Evolutionary conservation across 2,113 vertebrate species (phyloP), one percentile per base, ranked within the genome.

Genomic region (Columba livia): DNA sequence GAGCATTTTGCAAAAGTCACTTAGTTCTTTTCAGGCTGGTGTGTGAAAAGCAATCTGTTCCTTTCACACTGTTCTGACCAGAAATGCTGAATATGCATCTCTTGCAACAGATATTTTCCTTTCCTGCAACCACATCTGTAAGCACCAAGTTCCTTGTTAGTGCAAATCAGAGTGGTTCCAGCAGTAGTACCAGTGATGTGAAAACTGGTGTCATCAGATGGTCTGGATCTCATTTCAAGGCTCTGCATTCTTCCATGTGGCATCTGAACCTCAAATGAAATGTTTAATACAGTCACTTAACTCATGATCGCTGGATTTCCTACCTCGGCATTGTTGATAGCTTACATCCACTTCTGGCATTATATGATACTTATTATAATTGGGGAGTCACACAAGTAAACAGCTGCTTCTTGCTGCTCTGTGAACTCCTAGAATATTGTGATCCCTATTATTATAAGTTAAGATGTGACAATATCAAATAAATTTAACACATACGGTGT

Each of bases 241-340:
- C 61, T 75, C 31, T 64, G 6, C 13, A 31, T 28, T 79, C 85
- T 82, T 92, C 57, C 44, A 18, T 9, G 16, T 72, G 38, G 65
- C 53, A 86, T 61, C 65, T 58, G 53, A 87, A 69, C 69, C 65
- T 85, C 58, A 40, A 85, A 67, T 50, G 48, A 90, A 89, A 74
- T 19, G 32, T 87, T 92, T 77, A 29, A 64, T 32, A 36, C 4
- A n/a, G 26, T 42, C 65, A 31, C 40, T 86, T 83, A 53, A 54
- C 38, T 85, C 67, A 13, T 15, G 53, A 93, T 81, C 77, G 75
- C 80, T 75, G 94, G 61, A 92, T 95, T 88, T 95, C 94, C 85
- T 88, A 80, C 83, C 69, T 88, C 3, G 0, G 50, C 4, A 0
- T 70, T 50, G 47, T 42, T 79, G 84, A 80, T 15, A 91, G 32